Conservation (phyloP, 2,113 vertebrate species). For the Labeo catla region DNA sequence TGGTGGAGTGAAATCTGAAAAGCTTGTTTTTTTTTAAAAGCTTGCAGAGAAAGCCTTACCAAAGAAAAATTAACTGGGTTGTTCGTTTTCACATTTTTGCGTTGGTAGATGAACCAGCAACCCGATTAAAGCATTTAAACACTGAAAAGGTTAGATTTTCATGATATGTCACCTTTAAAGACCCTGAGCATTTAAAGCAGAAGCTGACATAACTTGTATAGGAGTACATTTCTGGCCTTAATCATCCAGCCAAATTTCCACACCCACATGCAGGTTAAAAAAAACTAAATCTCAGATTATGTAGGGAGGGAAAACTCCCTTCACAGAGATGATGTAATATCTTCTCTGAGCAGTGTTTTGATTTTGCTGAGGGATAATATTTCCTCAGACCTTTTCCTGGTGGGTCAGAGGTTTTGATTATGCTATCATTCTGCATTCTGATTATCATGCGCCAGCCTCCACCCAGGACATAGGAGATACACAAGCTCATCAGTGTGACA, state of each 20-base stretch:
- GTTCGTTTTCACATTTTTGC: too few relatives aligned
- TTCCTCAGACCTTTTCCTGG: slow-evolving; percentile 43
- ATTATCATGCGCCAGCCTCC: not conserved
- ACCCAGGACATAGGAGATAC: slow-evolving; percentile 5
- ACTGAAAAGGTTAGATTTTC: too few relatives aligned
- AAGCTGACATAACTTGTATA: too few relatives aligned
- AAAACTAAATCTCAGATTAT: not conserved
- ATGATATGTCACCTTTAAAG: too few relatives aligned
- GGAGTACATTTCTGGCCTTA: not conserved
- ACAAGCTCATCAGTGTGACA: not conserved
- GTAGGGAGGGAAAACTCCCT: not conserved
- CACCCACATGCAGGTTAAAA: slow-evolving; percentile 13
- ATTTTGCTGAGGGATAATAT: slow-evolving; percentile 46
- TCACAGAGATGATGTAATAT: slow-evolving; percentile 51
- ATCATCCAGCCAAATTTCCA: not conserved
- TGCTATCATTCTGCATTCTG: not conserved
- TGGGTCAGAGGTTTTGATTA: slow-evolving; percentile 20
- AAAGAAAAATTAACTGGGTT: too few relatives aligned
- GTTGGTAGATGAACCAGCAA: too few relatives aligned
- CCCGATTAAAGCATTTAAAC: too few relatives aligned
- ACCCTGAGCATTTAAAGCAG: too few relatives aligned
- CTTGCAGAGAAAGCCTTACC: too few relatives aligned
- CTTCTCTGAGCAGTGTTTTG: slow-evolving; percentile 57
- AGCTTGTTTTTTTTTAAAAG: too few relatives aligned
- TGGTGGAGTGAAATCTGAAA: too few relatives aligned